A percentile compares a stretch with the other conserved stretches of the same genome.
phyloP scores from a whole-genome alignment of 1,140 invertebrate species.

The Brachionus paranguensis region DNA sequence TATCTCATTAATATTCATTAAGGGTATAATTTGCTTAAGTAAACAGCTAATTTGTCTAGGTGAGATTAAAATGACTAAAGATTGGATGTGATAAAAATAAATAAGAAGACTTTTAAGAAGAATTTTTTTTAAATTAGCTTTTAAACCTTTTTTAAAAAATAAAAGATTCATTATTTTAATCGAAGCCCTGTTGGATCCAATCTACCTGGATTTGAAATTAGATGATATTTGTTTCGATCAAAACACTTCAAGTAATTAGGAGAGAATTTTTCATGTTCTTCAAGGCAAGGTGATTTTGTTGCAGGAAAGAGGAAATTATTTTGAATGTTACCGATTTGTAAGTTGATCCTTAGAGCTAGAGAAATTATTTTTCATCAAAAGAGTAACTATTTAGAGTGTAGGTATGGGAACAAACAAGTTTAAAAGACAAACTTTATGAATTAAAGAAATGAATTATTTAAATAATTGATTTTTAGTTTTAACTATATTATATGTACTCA shows the following conservation, averaged over 20 bases:
- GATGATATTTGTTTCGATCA: background rate
- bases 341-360: background rate
- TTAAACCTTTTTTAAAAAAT: background rate
- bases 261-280: background rate
- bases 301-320: background rate
- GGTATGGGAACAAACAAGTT: slow-evolving; percentile 20
- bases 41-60: background rate
- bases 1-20: background rate
- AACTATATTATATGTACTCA: background rate
- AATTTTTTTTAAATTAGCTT: background rate
- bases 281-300: background rate
- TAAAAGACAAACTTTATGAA: slow-evolving; percentile 16
- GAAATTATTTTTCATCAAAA: background rate
- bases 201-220: background rate
- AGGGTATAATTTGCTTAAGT: background rate
- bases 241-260: background rate
- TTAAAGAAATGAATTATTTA: background rate
- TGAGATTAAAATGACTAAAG: background rate
- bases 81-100: background rate
- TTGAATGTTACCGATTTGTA: background rate
- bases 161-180: background rate
- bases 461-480: background rate
- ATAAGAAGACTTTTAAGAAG: background rate
- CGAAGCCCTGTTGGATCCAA: background rate
- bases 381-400: background rate